Percentiles rank a stretch among this genome's conserved stretches.
Evolutionary conservation across 2,888 invertebrate genomes (phyloP).

Genomic region (Tribolium freemani): DNA sequence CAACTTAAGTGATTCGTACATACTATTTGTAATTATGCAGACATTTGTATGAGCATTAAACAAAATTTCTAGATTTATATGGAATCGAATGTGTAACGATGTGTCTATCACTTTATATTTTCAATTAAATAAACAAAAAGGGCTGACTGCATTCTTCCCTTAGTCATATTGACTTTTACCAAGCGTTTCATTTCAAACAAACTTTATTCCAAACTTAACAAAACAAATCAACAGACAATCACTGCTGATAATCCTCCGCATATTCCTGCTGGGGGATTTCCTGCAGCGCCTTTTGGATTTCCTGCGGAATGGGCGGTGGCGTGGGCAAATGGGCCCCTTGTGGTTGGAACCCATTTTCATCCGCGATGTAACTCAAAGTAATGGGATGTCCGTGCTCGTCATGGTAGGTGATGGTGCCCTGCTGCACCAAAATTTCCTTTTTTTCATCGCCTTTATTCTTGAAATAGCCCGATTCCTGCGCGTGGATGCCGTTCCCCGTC

Average conservation of each 20-base stretch:
- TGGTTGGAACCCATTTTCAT: constrained; percentile 77
- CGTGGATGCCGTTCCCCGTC: constrained; percentile 81
- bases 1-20: constrained; percentile 62
- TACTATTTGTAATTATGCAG: constrained; percentile 58
- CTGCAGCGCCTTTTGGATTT: constrained; percentile 78
- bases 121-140: constrained; percentile 65
- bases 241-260: constrained; percentile 19
- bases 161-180: constrained; percentile 66
- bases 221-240: constrained; percentile 18
- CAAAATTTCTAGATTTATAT: constrained; percentile 66
- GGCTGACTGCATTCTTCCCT: constrained; percentile 66
- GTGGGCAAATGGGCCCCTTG: constrained; percentile 83
- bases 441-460: constrained; percentile 79
- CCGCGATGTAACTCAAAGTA: constrained; percentile 77
- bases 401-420: constrained; percentile 79
- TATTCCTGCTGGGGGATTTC: constrained; percentile 53
- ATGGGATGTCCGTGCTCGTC: constrained; percentile 81
- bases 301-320: constrained; percentile 84
- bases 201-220: constrained; percentile 19
- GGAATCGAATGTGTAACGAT: constrained; percentile 61
- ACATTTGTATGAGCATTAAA: constrained; percentile 56
- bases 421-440: constrained; percentile 76
- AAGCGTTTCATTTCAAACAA: constrained; percentile 47
- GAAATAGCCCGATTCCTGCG: constrained; percentile 79
- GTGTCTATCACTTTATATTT: constrained; percentile 67